Evolutionary conservation across 2,113 vertebrate species (phyloP).

Genomic region (Balaenoptera acutorostrata): DNA sequence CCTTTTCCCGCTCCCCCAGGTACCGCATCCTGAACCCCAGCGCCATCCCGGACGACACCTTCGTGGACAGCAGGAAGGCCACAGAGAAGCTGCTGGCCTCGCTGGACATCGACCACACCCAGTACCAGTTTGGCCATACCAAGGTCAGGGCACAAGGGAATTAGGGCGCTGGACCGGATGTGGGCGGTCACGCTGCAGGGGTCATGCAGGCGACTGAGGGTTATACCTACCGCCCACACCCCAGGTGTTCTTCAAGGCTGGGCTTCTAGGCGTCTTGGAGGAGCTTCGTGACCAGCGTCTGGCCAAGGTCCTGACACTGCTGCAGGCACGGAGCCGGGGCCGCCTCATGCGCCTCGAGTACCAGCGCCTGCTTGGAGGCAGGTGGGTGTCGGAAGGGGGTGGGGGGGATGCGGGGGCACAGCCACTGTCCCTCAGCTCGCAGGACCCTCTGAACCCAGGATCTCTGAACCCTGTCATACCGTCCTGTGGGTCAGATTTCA

Average conservation of each 20-base stretch:
- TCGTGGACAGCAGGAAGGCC: slow-evolving; percentile 93
- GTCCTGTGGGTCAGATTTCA: neutral
- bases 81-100: slow-evolving; percentile 86
- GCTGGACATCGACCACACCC: slow-evolving; percentile 85
- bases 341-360: slow-evolving; percentile 89
- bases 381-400: neutral
- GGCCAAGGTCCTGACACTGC: slow-evolving; percentile 90
- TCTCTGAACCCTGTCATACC: fast-evolving
- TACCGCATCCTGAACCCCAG: slow-evolving; percentile 94
- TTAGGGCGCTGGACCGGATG: neutral
- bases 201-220: fast-evolving
- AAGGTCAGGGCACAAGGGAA: slow-evolving; percentile 77
- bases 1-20: slow-evolving; percentile 68
- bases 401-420: too few relatives aligned
- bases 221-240: neutral
- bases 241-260: slow-evolving; percentile 96
- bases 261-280: slow-evolving; percentile 90
- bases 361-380: slow-evolving; percentile 82
- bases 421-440: neutral
- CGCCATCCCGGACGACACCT: slow-evolving; percentile 93
- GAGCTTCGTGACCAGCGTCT: slow-evolving; percentile 92
- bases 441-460: neutral
- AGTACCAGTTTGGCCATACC: slow-evolving; percentile 89
- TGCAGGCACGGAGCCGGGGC: slow-evolving; percentile 90
- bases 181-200: neutral